Conservation (phyloP, 1,140 invertebrate species). For the Centruroides sculpturatus region DNA sequence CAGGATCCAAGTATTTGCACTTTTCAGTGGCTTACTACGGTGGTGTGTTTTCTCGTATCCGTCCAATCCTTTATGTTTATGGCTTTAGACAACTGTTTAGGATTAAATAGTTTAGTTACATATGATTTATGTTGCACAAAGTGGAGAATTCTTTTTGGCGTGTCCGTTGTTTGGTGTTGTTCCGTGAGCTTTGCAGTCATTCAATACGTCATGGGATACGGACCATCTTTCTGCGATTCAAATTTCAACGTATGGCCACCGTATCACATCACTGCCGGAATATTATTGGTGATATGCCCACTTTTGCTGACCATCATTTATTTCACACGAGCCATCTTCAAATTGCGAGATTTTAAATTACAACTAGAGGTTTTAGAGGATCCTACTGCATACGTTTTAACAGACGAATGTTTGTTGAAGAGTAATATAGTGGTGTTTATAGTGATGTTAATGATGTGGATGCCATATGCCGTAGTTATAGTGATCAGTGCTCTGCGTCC, state of each 20-base stretch:
- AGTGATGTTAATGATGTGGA: slow-evolving; percentile 47
- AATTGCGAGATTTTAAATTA: slow-evolving; percentile 26
- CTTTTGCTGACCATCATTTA: slow-evolving; percentile 24
- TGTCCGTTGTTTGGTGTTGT: slow-evolving; percentile 36
- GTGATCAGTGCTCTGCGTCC: slow-evolving; percentile 35
- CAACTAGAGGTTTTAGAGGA: slow-evolving; percentile 7
- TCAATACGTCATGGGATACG: slow-evolving; percentile 33
- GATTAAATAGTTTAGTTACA: slow-evolving; percentile 9
- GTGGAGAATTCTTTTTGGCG: slow-evolving; percentile 25
- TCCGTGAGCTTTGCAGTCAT: slow-evolving; percentile 37
- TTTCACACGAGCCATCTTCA: slow-evolving; percentile 44
- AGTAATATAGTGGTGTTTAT: slow-evolving; percentile 48
- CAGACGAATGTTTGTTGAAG: slow-evolving; percentile 42
- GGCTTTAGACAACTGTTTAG: slow-evolving; percentile 36
- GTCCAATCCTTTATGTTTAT: slow-evolving; percentile 46
- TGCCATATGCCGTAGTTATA: slow-evolving; percentile 44
- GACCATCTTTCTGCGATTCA: slow-evolving; percentile 22
- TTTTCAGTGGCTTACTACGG: slow-evolving; percentile 48
- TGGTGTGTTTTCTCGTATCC: slow-evolving; percentile 47
- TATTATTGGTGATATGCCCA: slow-evolving; percentile 24
- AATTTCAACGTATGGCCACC: slow-evolving; percentile 14
- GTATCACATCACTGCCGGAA: slow-evolving; percentile 10
- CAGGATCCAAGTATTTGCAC: slow-evolving; percentile 43
- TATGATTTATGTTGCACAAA: slow-evolving; percentile 19
- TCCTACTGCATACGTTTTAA: slow-evolving; percentile 7